phyloP scores from a whole-genome alignment of 2,113 vertebrate species.

The Benitochromis conjunctus region DNA sequence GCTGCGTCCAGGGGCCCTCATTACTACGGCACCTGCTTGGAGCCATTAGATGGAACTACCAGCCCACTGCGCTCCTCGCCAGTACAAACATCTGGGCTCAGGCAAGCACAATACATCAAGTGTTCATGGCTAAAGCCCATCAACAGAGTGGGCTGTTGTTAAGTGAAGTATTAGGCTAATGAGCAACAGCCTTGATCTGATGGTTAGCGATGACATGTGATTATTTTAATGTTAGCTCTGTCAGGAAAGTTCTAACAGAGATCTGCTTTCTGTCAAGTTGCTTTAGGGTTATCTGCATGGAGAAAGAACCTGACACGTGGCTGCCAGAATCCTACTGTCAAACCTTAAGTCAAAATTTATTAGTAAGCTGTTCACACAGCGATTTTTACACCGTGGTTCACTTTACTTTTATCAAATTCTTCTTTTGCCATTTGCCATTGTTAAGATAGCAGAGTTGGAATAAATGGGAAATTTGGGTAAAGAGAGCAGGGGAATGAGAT shows the following conservation, averaged over 20 bases:
- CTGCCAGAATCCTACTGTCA: background rate
- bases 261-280: conserved; percentile 13
- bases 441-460: background rate
- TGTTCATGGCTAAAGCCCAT: conserved; percentile 49
- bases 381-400: background rate
- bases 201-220: conserved; percentile 43
- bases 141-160: conserved; percentile 23
- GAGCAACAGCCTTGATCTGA: conserved; percentile 49
- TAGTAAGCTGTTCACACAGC: background rate
- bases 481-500: background rate
- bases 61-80: conserved; percentile 30
- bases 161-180: conserved; percentile 45
- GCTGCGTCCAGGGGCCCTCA: conserved; percentile 50
- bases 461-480: background rate
- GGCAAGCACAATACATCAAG: conserved; percentile 55
- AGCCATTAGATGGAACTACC: conserved; percentile 47
- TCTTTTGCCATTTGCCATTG: background rate
- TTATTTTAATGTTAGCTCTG: conserved; percentile 45
- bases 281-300: background rate
- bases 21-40: conserved; percentile 64
- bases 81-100: conserved; percentile 61
- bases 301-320: background rate
- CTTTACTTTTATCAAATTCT: background rate
- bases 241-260: conserved; percentile 33
- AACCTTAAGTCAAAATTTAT: background rate